A percentile compares a stretch with the other conserved stretches of the same genome.
These are phyloP conservation scores for Drosophila ananassae DNA, from an alignment of 1,140 invertebrate species.

Conservation along the genomic window DNA sequence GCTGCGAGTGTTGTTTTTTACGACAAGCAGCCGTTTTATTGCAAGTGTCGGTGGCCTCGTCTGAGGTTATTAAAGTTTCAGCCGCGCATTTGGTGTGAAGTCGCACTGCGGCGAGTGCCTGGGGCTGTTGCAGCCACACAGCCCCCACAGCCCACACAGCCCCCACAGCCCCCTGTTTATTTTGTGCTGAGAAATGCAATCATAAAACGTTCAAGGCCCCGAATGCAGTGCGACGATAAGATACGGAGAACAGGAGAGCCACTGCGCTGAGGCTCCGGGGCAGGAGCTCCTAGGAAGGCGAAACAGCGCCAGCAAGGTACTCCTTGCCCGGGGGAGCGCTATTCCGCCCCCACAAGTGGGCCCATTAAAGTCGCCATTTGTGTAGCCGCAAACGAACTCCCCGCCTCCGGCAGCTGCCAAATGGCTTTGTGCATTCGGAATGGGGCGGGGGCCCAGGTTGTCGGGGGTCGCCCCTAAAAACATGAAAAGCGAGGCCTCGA, in stretches of 20 bases:
- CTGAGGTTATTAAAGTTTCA: slow-evolving; percentile 78
- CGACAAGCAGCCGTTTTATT: slow-evolving; percentile 73
- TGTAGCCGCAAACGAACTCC: slow-evolving; percentile 21
- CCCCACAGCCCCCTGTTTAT: slow-evolving; percentile 34
- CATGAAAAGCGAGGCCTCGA: slow-evolving; percentile 2
- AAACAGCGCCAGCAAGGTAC: neutral
- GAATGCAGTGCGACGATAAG: slow-evolving; percentile 24
- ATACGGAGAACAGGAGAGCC: neutral
- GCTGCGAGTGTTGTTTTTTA: slow-evolving; percentile 53
- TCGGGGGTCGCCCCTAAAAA: neutral
- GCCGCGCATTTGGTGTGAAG: slow-evolving; percentile 54
- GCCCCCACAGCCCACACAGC: neutral
- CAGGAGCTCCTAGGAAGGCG: too few relatives aligned
- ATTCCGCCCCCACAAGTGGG: slow-evolving; percentile 19
- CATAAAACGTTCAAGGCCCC: slow-evolving; percentile 75
- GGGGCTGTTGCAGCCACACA: slow-evolving; percentile 12
- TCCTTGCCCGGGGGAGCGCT: neutral
- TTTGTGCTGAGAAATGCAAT: slow-evolving; percentile 79
- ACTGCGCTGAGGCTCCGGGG: neutral
- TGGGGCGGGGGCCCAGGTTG: slow-evolving; percentile 9
- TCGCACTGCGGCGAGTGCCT: slow-evolving; percentile 34
- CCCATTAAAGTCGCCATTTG: slow-evolving; percentile 33
- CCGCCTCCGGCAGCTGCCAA: neutral
- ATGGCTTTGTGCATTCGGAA: slow-evolving; percentile 38
- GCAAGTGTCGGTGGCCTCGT: slow-evolving; percentile 61